Percentiles rank a stretch among this genome's conserved stretches.
These are phyloP conservation scores for Isoperla grammatica DNA, from an alignment of 2,888 invertebrate genomes.

Conservation along the genomic window DNA sequence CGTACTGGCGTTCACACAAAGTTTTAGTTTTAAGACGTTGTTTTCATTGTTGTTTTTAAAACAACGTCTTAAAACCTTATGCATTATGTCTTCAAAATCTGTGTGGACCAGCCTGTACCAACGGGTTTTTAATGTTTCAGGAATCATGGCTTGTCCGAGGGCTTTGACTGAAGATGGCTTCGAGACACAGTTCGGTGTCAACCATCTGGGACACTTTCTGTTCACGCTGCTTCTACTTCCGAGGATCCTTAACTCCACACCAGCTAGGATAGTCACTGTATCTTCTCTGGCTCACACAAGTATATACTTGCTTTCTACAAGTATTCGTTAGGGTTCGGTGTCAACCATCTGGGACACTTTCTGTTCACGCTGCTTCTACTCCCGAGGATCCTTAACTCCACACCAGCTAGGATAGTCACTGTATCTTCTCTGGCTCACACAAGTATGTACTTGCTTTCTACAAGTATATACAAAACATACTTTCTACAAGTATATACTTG, in stretches of 20 bases:
- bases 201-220: conserved; percentile 47
- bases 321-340: conserved; percentile 53
- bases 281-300: conserved; percentile 8
- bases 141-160: conserved; percentile 46
- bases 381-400: conserved; percentile 52
- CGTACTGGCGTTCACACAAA: too few relatives aligned
- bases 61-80: too few relatives aligned
- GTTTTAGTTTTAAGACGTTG: too few relatives aligned
- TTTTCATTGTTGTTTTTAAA: too few relatives aligned
- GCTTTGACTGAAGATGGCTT: conserved; percentile 49
- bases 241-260: conserved; percentile 37
- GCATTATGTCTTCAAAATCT: too few relatives aligned
- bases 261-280: conserved; percentile 32
- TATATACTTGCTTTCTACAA: too few relatives aligned
- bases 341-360: conserved; percentile 58
- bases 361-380: conserved; percentile 55
- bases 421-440: conserved; percentile 54
- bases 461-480: too few relatives aligned
- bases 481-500: too few relatives aligned
- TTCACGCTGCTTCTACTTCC: conserved; percentile 45
- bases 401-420: conserved; percentile 54
- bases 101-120: too few relatives aligned
- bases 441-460: too few relatives aligned
- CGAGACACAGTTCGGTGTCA: conserved; percentile 47
- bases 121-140: conserved; percentile 31